Evolutionary conservation across 2,888 invertebrate genomes (phyloP), one percentile per base, ranked within the genome.

Genomic region (Drymonia ruficornis): DNA sequence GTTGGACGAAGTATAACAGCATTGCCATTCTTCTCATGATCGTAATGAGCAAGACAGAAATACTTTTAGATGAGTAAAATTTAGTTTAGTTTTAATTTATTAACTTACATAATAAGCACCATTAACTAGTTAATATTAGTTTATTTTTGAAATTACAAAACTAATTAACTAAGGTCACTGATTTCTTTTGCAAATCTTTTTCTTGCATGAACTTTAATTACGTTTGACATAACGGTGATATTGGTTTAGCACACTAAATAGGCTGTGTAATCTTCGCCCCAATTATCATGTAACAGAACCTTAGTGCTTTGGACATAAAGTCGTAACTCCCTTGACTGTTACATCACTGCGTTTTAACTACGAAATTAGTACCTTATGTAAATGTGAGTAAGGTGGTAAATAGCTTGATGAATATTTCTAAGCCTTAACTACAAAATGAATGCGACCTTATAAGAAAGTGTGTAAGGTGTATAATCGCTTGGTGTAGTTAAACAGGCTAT

Each of bases 381-480:
- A 15, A 48, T 50, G 34, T 3, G 13, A 28, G 48, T 65, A 73
- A 63, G 64, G 67, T 49, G 60, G 40, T 69, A 58, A 66, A 67
- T 75, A 44, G 67, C 59, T 19, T 19, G 19, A 50, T 13, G n/a
- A n/a, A 36, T n/a, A 36, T 36, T n/a, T n/a, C 36, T 36, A 36
- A 3, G n/a, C 23, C n/a, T n/a, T n/a, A 36, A n/a, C 36, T 36
- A 4, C 36, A 36, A n/a, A n/a, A 36, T n/a, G 13, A 36, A n/a
- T 36, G 4, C 4, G 36, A 40, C 40, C 16, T 16, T 16, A 40
- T 1, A 2, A 1, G 2, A 16, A 40, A 7, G 40, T 40, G 16
- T 8, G 7, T 40, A 40, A 40, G 16, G 40, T 40, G 16, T 15
- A 40, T 40, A 40, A 40, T 40, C 16, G 16, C 16, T 40, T 40